phyloP scores from a whole-genome alignment of 2,888 invertebrate genomes.

The Formica aserva region DNA sequence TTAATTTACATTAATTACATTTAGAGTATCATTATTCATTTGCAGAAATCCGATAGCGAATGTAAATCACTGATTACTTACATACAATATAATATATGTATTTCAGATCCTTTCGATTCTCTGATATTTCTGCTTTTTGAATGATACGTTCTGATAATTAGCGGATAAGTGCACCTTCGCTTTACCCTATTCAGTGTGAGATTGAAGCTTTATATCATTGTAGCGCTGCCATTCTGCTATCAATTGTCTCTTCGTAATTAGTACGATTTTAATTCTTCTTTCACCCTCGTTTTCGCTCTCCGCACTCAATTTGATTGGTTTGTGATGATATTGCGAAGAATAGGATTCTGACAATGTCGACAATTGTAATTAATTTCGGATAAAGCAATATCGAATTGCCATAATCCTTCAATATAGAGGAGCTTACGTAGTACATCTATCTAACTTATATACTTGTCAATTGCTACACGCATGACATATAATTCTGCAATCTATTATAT shows the following conservation, averaged over 20 bases:
- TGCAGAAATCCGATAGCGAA: conserved; percentile 5
- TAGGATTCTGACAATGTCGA: neutral
- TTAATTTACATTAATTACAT: conserved; percentile 10
- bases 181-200: conserved; percentile 38
- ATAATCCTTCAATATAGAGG: neutral
- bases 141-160: conserved; percentile 34
- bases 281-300: neutral
- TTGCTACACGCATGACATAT: neutral
- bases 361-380: conserved; percentile 20
- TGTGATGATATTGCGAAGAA: conserved; percentile 15
- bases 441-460: neutral
- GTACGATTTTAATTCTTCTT: conserved; percentile 23
- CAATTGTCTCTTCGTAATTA: conserved; percentile 37
- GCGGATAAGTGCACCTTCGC: conserved; percentile 27
- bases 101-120: conserved; percentile 12
- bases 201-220: conserved; percentile 50
- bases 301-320: conserved; percentile 39
- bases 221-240: conserved; percentile 7
- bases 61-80: conserved; percentile 25
- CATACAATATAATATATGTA: neutral
- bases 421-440: neutral
- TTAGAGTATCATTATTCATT: conserved; percentile 6
- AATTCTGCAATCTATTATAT: neutral
- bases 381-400: conserved; percentile 15
- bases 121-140: conserved; percentile 12